Conservation (phyloP, 2,888 invertebrate species). For the Neoscelio sp. region DNA sequence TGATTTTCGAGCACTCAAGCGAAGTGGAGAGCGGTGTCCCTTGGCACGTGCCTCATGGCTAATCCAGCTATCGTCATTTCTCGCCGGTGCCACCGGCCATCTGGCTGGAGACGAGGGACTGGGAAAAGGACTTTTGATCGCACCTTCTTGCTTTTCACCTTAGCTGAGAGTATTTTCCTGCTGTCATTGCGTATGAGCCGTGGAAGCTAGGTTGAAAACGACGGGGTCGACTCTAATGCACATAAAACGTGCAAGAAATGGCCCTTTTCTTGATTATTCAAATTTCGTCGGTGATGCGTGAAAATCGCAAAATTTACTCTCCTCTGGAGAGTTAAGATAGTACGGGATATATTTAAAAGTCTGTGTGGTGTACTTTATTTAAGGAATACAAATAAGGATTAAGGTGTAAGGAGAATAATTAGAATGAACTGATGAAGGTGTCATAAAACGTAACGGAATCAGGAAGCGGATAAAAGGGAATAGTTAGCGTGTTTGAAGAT, state of each 20-base stretch:
- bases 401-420: conserved; percentile 24
- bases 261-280: conserved; percentile 39
- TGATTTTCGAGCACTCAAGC: conserved; percentile 80
- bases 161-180: conserved; percentile 22
- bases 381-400: conserved; percentile 29
- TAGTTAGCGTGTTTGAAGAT: background rate
- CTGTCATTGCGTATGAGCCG: conserved; percentile 23
- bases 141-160: conserved; percentile 5
- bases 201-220: conserved; percentile 16
- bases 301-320: conserved; percentile 39
- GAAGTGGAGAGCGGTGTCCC: conserved; percentile 80
- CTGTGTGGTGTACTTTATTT: background rate
- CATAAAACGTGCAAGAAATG: conserved; percentile 42
- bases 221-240: conserved; percentile 2
- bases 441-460: conserved; percentile 12
- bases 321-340: background rate
- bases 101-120: conserved; percentile 29
- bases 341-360: conserved; percentile 33
- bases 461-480: background rate
- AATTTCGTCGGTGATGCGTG: conserved; percentile 44
- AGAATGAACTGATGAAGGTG: conserved; percentile 23
- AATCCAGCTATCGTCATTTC: conserved; percentile 78
- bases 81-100: conserved; percentile 37
- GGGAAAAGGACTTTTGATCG: conserved; percentile 63
- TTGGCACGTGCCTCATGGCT: conserved; percentile 74